Evolutionary conservation across 2,888 invertebrate species (phyloP), one percentile per base, ranked within the genome.

Genomic region (Anoplius nigerrimus): DNA sequence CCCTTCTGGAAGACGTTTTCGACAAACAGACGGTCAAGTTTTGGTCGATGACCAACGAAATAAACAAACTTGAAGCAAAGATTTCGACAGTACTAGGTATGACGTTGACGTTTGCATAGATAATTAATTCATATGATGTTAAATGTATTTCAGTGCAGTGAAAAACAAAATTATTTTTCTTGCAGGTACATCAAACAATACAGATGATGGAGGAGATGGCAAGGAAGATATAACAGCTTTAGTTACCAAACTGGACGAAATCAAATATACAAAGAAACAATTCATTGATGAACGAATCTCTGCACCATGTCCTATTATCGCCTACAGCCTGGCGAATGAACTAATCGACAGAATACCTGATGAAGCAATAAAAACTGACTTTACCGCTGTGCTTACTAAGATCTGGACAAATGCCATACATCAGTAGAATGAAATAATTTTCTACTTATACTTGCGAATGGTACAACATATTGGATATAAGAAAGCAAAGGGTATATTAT

Each of bases 261-360:
- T 86, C 20, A 82, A 82, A 67, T 64, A 21, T 16, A 74, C 82
- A 15, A 84, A 80, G 51, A 80, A 80, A 46, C 71, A 80, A 24
- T 84, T 87, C 55, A 48, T 75, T 2, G 78, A 83, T 0, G 74
- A 82, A 24, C 67, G 84, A 21, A 69, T 86, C 27, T 79, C 76
- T 56, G 71, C 81, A 4, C 88, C 88, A 18, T 82, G 82, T 74
- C 88, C 87, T n/a, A 74, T 83, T n/a, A 62, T 83, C 16, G 76
- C 75, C 60, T 85, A 84, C 34, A 70, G 77, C 21, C 79, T 71
- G 60, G 82, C 83, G 4, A 76, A 69, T 24, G 75, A 82, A 61
- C 70, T 85, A 4, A 61, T 72, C 20, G 66, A 52, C 53, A 67
- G 72, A 62, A 67, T 86, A 52, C 46, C 54, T 21, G 63, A 80